A percentile compares a stretch with the other conserved stretches of the same genome.
phyloP scores from a whole-genome alignment of 2,113 vertebrate genomes.

The Sigmodon hispidus region DNA sequence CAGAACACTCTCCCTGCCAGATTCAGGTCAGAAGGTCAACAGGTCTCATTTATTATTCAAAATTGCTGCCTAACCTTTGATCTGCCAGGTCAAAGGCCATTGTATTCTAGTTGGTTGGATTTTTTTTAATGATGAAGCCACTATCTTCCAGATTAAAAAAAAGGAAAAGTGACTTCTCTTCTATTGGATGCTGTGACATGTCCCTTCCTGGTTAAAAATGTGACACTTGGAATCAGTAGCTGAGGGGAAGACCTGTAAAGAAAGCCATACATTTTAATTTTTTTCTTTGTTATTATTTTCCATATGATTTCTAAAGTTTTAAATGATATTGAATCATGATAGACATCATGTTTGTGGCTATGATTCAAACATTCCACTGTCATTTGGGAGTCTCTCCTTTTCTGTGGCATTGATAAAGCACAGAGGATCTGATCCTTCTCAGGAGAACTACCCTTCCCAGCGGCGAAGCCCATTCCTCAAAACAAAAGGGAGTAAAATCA shows the following conservation, averaged over 20 bases:
- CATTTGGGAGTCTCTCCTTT: background rate
- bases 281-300: background rate
- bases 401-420: background rate
- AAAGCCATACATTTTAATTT: background rate
- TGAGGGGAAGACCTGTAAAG: slow-evolving; percentile 6
- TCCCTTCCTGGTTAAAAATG: background rate
- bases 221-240: background rate
- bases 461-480: background rate
- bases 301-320: slow-evolving; percentile 24
- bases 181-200: background rate
- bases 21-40: slow-evolving; percentile 87
- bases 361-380: background rate
- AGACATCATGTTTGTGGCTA: background rate
- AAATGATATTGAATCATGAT: slow-evolving; percentile 1
- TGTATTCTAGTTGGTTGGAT: slow-evolving; percentile 83
- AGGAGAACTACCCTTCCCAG: background rate
- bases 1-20: slow-evolving; percentile 87
- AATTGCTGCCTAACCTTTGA: slow-evolving; percentile 90
- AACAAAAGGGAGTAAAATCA: slow-evolving; percentile 18
- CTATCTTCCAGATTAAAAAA: slow-evolving; percentile 74
- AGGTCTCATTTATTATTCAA: slow-evolving; percentile 92
- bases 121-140: slow-evolving; percentile 84
- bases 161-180: slow-evolving; percentile 80
- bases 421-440: background rate
- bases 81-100: slow-evolving; percentile 85